Evolutionary conservation across 1,140 invertebrate genomes (phyloP).

Genomic region (Galleria mellonella): DNA sequence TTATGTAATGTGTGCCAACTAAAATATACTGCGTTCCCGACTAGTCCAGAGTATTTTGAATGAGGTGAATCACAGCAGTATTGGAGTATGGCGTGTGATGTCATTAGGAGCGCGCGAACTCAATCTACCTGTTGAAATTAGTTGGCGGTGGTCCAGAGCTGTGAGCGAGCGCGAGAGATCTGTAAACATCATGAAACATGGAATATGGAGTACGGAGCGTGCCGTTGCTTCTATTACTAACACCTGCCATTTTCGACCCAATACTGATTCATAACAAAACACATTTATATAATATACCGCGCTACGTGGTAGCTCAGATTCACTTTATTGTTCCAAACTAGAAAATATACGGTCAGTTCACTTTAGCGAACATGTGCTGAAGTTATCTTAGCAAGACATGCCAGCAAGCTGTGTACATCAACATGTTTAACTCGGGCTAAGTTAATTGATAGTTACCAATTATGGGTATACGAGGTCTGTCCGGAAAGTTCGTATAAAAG

Average conservation of each 20-base stretch:
- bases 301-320: background rate
- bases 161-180: conserved; percentile 25
- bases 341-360: too few species aligned
- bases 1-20: conserved; percentile 8
- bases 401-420: too few species aligned
- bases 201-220: conserved; percentile 16
- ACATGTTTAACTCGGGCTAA: too few species aligned
- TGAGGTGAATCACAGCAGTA: conserved; percentile 47
- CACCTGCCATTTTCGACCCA: conserved; percentile 4
- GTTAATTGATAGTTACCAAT: too few species aligned
- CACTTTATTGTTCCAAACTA: background rate
- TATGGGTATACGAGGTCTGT: too few species aligned
- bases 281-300: background rate
- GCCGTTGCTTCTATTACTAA: conserved; percentile 24
- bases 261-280: conserved; percentile 10
- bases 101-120: conserved; percentile 46
- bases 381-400: too few species aligned
- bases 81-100: conserved; percentile 43
- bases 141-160: conserved; percentile 52
- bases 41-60: conserved; percentile 29
- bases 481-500: too few species aligned
- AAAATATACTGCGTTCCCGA: conserved; percentile 14
- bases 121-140: conserved; percentile 65
- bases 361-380: too few species aligned
- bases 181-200: conserved; percentile 42